Conservation (phyloP, 2,113 vertebrate species). For the Ondatra zibethicus region DNA sequence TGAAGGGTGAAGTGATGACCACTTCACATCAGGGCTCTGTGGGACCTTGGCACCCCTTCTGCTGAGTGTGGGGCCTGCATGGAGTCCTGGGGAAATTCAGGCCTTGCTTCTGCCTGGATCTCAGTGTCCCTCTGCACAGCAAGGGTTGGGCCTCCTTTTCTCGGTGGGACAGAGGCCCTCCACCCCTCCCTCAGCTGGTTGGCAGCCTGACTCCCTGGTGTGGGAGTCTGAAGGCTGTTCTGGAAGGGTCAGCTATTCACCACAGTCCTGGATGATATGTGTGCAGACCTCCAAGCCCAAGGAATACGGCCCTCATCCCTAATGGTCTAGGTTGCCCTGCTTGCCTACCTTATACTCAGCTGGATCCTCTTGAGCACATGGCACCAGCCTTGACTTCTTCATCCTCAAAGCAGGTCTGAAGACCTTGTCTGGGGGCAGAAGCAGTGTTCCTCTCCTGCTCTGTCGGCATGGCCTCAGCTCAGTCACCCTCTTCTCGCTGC, state of each 20-base stretch:
- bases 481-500: too few species aligned
- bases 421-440: neutral
- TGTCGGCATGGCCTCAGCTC: neutral
- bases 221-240: too few species aligned
- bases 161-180: neutral
- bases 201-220: neutral
- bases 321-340: neutral
- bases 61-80: rapidly evolving
- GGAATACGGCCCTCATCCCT: rapidly evolving
- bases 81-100: neutral
- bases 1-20: too few species aligned
- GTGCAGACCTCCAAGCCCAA: rapidly evolving
- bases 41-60: rapidly evolving
- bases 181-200: neutral
- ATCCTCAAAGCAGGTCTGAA: rapidly evolving
- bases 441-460: neutral
- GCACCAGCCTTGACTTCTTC: neutral
- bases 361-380: neutral
- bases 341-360: neutral
- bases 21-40: rapidly evolving
- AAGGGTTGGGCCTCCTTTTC: neutral
- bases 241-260: rapidly evolving
- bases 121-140: neutral
- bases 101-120: neutral
- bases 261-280: rapidly evolving